Base-by-base conservation (phyloP, 1,140 invertebrate species). In the Scaptodrosophila lebanonensis region DNA sequence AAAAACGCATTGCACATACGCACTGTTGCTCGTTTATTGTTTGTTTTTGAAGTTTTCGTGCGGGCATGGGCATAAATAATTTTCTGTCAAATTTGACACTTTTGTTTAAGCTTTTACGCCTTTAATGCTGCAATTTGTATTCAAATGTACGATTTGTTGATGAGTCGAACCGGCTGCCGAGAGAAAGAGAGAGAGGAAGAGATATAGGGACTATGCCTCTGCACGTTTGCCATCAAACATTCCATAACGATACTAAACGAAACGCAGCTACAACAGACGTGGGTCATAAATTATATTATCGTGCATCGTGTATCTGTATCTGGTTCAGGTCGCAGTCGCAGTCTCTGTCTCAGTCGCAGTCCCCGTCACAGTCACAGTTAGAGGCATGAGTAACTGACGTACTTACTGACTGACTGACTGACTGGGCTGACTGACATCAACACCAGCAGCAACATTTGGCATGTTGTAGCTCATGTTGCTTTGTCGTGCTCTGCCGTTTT, bases 261-360 rank as follows among this genome's bases (percentile, higher is more conserved):
- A 33, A 16, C 27, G 53, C 29, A 63, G 73, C 58, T 60, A 59
- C 64, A 73, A 82, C 73, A 68, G 58, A 68, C 58, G 64, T 67
- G 59, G 68, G 68, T 73, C 73, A 77, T 77, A 77, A 79, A 77
- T 77, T 73, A 77, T 79, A 79, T 79, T 79, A 77, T 77, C 73
- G 68, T 79, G 64, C 73, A 77, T 77, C 73, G 73, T 77, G 73
- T 77, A 77, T 77, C 73, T 77, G 73, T 77, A 77, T 77, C 73
- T 77, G 73, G 68, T 77, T 68, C 73, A 77, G 73, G 73, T 77
- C 72, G 75, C 72, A 63, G 72, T 76, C 72, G 77, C n/a, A n/a
- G n/a, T n/a, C n/a, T n/a, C n/a, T n/a, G n/a, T n/a, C n/a, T n/a
- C n/a, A n/a, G n/a, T n/a, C n/a, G n/a, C n/a, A n/a, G n/a, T n/a